Percentiles rank a stretch among this genome's conserved stretches.
Conservation (phyloP, 1,140 invertebrate species). For the Hycleus cichorii region DNA sequence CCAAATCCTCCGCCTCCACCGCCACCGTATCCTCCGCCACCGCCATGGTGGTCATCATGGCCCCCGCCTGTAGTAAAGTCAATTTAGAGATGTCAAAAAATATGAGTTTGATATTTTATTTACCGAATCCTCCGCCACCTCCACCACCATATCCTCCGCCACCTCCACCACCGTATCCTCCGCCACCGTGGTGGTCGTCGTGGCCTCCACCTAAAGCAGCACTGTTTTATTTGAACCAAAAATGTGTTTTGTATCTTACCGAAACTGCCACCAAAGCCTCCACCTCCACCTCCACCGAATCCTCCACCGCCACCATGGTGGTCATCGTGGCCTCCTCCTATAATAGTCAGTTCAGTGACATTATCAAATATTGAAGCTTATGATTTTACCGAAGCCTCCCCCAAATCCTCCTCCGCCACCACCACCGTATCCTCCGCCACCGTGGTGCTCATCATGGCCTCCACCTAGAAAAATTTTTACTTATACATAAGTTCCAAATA, state of each 20-base stretch:
- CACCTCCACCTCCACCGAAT: conserved; percentile 3
- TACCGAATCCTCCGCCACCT: neutral
- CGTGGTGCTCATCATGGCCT: conserved; percentile 8
- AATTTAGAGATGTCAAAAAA: no score
- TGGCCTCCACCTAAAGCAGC: conserved; percentile 1
- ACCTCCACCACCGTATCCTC: conserved; percentile 10
- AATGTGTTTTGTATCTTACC: neutral
- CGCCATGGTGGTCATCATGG: conserved; percentile 2
- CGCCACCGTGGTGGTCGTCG: conserved; percentile 11
- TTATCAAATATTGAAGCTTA: no score
- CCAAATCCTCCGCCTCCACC: conserved; percentile 7
- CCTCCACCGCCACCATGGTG: conserved; percentile 13
- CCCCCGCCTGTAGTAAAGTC: no score
- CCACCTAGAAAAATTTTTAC: neutral
- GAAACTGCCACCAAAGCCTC: conserved; percentile 2
- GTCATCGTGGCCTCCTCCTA: conserved; percentile 4
- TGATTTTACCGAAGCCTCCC: conserved; percentile 2
- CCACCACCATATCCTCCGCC: conserved; percentile 20
- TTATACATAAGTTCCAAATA: neutral
- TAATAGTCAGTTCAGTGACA: neutral
- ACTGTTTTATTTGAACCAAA: neutral
- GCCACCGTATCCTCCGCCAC: conserved; percentile 18
- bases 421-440: conserved; percentile 3
- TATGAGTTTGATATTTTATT: no score
- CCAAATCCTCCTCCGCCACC: conserved; percentile 9